phyloP scores from a whole-genome alignment of 1,140 invertebrate species.

The Helicoverpa armigera region DNA sequence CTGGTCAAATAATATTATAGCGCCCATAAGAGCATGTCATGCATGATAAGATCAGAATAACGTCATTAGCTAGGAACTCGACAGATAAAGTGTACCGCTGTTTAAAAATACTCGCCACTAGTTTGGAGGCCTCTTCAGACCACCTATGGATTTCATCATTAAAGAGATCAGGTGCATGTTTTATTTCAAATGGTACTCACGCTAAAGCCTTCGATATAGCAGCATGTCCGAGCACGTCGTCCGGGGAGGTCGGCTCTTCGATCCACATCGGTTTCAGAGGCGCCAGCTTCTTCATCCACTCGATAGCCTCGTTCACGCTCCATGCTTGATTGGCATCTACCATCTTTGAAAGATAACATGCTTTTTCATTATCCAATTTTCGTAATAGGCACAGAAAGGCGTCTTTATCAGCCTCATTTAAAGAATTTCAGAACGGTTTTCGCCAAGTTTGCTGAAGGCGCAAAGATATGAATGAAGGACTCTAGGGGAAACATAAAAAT shows the following conservation, averaged over 20 bases:
- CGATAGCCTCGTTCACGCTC: constrained; percentile 94
- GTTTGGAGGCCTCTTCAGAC: no score
- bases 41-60: no score
- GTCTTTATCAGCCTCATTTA: not conserved
- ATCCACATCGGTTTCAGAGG: constrained; percentile 94
- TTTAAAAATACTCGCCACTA: no score
- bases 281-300: constrained; percentile 93
- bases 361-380: no score
- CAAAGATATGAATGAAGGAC: not conserved
- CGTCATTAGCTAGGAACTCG: no score
- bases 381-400: no score
- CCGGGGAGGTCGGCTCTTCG: constrained; percentile 97
- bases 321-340: constrained; percentile 97
- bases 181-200: constrained; percentile 75
- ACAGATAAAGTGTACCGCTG: no score
- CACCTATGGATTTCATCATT: no score
- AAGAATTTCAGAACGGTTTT: not conserved
- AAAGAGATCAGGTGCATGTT: not conserved
- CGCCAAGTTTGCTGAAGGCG: not conserved
- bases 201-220: constrained; percentile 89
- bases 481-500: no score
- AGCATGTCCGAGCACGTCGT: constrained; percentile 95
- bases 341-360: constrained; percentile 87
- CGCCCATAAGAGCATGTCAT: no score
- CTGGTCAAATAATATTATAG: no score